Base-by-base conservation (phyloP, 2,888 invertebrate genomes). In the Omphaloscelis lunosa region DNA sequence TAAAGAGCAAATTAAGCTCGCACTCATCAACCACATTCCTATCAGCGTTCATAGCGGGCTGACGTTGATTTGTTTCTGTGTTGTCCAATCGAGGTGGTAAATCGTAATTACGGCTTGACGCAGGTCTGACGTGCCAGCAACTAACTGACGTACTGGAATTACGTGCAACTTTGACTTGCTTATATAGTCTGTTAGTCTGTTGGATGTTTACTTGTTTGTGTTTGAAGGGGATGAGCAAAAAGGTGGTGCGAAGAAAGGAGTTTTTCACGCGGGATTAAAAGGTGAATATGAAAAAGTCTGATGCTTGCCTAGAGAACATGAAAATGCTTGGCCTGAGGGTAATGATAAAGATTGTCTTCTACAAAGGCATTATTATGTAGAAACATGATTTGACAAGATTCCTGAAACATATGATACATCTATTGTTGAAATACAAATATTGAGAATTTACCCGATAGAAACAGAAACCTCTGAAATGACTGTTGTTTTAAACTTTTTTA, bases 91-190 rank as follows among this genome's bases (percentile, higher is more conserved):
- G 89, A 89, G 90, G 90, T 91, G 91, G 91, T 93, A 91, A 93
- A 93, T 93, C 88, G 91, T 92, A 92, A 93, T 93, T 94, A 93
- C 91, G 78, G 75, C 85, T 89, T 93, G 93, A 93, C 90, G 89
- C 86, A 92, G 93, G 93, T 91, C 91, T 90, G 92, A 91, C 93
- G 84, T 84, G 71, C 66, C 66, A 66, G 82, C 80, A 75, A 74
- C 77, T 75, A 75, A 84, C 85, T 83, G 84, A 85, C 83, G 58
- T 73, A 39, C 73, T 39, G 58, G 58, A 72, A 34, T 73, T 73
- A 73, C 73, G 73, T 73, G 73, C 73, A 34, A 73, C 45, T 72
- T 72, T 72, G 56, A 59, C 66, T 71, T 82, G 82, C 67, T 77
- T 58, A 73, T 39, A 59, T 73, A 73, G 76, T 61, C 51, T 59